Base-by-base conservation (phyloP, 2,113 vertebrate genomes). In the Dasyornis broadbenti region DNA sequence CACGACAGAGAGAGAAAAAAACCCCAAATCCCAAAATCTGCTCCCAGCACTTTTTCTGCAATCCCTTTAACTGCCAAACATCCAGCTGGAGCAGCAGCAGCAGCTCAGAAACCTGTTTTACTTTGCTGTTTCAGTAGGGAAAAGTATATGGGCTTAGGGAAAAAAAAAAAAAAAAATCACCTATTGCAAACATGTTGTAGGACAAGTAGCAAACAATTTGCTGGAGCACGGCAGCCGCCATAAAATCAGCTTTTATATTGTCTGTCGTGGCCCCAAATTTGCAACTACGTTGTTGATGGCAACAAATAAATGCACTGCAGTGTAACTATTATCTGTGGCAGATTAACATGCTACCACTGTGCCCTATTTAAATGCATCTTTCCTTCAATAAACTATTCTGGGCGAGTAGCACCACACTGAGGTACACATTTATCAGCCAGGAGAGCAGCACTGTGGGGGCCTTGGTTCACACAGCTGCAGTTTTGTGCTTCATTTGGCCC, bases 271-370 rank as follows among this genome's bases (percentile, higher is more conserved):
- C 78, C 81, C 79, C 66, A 87, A 71, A 94, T 96, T 96, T 95
- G 95, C 94, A 94, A 82, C 70, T 63, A 92, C 13, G 1, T 66
- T 64, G 76, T 93, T 87, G 95, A 94, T 94, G 83, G 91, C 82
- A 87, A 93, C 83, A 95, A 96, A 96, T 97, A 95, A 97, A 95
- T 42, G 77, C 93, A 64, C 95, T 92, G 96, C 93, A 86, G 96
- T 75, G 90, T 95, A 97, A 94, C 95, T 90, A 94, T 97, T 95
- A 96, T 95, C 88, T 89, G 91, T 96, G 91, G 95, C 95, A 96
- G 94, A 96, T 96, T 96, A 94, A 96, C 94, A 89, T 92, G 90
- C 92, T 92, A 94, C 94, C 64, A 86, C 89, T 90, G 95, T 90
- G 94, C 86, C 90, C 96, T 88, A 86, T 94, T 96, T 94, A 94